A percentile compares a stretch with the other conserved stretches of the same genome.
Conservation (phyloP, 2,888 invertebrate species). For the Chalcis sispes region DNA sequence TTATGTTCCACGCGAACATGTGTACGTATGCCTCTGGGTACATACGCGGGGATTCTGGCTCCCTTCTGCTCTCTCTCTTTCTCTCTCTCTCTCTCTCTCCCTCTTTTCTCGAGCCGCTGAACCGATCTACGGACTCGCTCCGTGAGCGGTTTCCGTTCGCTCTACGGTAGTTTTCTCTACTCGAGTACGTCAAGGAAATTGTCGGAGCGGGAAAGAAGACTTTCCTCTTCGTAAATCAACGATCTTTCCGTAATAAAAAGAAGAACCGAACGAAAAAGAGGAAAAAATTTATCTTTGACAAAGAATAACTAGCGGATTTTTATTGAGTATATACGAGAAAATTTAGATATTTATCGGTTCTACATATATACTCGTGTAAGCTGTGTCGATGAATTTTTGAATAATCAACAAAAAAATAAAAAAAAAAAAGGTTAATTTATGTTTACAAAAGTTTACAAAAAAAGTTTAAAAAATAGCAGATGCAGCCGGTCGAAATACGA, state of each 20-base stretch:
- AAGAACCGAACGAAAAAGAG: background rate
- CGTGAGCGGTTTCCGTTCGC: background rate
- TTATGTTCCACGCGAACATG: background rate
- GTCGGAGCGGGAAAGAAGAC: constrained; percentile 14
- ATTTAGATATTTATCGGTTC: too few relatives aligned
- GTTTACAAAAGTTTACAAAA: too few relatives aligned
- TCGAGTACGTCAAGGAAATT: constrained; percentile 21
- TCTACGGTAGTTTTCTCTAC: constrained; percentile 6
- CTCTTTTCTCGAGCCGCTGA: constrained; percentile 30
- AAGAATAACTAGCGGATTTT: background rate
- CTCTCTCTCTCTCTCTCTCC: constrained; percentile 11
- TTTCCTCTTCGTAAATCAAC: constrained; percentile 29
- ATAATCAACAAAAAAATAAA: too few relatives aligned
- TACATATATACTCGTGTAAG: too few relatives aligned
- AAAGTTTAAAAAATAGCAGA: too few relatives aligned
- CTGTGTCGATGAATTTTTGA: too few relatives aligned
- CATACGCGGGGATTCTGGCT: background rate
- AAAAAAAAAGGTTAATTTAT: too few relatives aligned
- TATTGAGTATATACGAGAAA: background rate
- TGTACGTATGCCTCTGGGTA: background rate
- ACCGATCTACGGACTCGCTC: constrained; percentile 7
- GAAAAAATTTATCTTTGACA: too few relatives aligned
- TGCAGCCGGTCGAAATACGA: background rate
- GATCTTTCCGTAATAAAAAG: background rate
- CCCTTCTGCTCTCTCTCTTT: constrained; percentile 3